Evolutionary conservation across 1,140 invertebrate species (phyloP), one percentile per base, ranked within the genome.

Genomic region (Philopotamus ludificatus): DNA sequence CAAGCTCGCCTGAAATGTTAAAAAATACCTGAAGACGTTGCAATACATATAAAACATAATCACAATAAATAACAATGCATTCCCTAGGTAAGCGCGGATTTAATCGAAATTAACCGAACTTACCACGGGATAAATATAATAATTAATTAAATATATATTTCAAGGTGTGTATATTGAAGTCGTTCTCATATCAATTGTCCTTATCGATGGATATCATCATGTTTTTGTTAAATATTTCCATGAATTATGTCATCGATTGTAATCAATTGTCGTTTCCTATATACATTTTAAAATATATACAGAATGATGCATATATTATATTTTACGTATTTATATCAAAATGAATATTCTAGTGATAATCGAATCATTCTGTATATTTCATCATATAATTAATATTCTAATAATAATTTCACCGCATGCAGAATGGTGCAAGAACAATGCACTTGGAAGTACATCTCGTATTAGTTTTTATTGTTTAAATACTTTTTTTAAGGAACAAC

Each of bases 1-100:
- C 73, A 97, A 84, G 81, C 94, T 97, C 72, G 93, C 90, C 94
- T 97, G 89, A n/a, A n/a, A n/a, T n/a, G n/a, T n/a, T n/a, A n/a
- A n/a, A n/a, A n/a, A n/a, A n/a, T n/a, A n/a, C n/a, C n/a, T n/a
- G n/a, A n/a, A n/a, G n/a, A n/a, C n/a, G n/a, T n/a, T n/a, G n/a
- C n/a, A n/a, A n/a, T n/a, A n/a, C n/a, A n/a, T n/a, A n/a, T n/a
- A n/a, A n/a, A n/a, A n/a, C n/a, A n/a, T n/a, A n/a, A n/a, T n/a
- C n/a, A n/a, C n/a, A n/a, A n/a, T n/a, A n/a, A n/a, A n/a, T n/a
- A n/a, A n/a, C n/a, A n/a, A n/a, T n/a, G n/a, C n/a, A n/a, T n/a
- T n/a, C n/a, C 41, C 41, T 44, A 44, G 41, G 18, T 44, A 44
- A 12, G 9, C n/a, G n/a, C n/a, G 7, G 34, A 39, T 39, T n/a